Evolutionary conservation across 2,888 invertebrate genomes (phyloP), one percentile per base, ranked within the genome.

Genomic region (Ditula angustiorana): DNA sequence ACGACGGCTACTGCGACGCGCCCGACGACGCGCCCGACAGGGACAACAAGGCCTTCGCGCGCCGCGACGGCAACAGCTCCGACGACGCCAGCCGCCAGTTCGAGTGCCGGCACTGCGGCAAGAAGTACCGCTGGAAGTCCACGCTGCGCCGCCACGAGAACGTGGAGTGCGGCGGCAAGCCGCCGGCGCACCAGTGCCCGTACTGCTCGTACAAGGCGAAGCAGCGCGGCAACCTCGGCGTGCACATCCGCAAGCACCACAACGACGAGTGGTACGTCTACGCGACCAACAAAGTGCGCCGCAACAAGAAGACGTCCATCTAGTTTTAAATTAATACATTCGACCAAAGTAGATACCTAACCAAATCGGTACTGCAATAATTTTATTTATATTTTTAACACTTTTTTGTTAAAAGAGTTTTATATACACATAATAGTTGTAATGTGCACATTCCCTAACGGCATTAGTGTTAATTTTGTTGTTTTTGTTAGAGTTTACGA

Each of bases 101-200:
- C 86, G 95, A 96, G 53, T 97, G 97, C 80, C 94, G 96, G 56
- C 96, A 96, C 82, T 97, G 97, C 88, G 97, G 97, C 69, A 97
- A 97, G 86, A 94, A 95, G 71, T 97, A 97, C 86, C 95, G 97
- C 76, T 97, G 97, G 97, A 97, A 96, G 89, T 96, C 96, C 55
- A 97, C 97, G 66, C 93, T 97, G 93, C 94, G 96, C 10, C 94
- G 96, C 3, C 97, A 97, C 89, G 96, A 96, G 87, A 96, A 95
- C 91, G 96, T 96, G 68, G 97, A 97, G 87, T 97, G 97, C 87
- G 96, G 96, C 47, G 96, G 96, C 70, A 97, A 97, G 83, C 95
- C 96, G 70, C 97, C 97, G 0, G 94, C 96, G 69, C 96, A 96
- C 88, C 96, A 96, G 69, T 97, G 97, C 78, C 96, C 96, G 10